Conservation (phyloP, 2,888 invertebrate genomes). For the Platerodrilus igneus region DNA sequence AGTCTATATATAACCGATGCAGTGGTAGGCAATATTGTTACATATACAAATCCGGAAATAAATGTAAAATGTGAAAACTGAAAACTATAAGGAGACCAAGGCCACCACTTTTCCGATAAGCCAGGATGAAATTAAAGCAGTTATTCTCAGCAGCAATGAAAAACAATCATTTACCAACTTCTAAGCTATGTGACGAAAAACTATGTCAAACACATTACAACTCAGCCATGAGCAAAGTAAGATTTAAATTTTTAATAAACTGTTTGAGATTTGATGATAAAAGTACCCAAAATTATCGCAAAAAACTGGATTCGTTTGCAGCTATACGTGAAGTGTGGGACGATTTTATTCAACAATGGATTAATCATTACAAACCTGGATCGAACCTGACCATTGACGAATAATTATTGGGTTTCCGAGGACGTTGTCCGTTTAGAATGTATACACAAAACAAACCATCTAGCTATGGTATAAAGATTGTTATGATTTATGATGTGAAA, state of each 20-base stretch:
- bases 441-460: conserved; percentile 37
- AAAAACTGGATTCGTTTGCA: conserved; percentile 24
- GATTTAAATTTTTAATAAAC: conserved; percentile 27
- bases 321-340: conserved; percentile 27
- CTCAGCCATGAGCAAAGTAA: conserved; percentile 26
- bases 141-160: conserved; percentile 16
- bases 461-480: conserved; percentile 37
- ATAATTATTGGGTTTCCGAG: conserved; percentile 32
- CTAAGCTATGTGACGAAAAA: conserved; percentile 12
- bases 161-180: conserved; percentile 13
- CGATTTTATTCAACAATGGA: conserved; percentile 24
- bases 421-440: conserved; percentile 32
- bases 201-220: conserved; percentile 13
- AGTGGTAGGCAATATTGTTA: too few relatives aligned
- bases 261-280: conserved; percentile 31
- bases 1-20: too few relatives aligned
- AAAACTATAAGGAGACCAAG: too few relatives aligned
- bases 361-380: conserved; percentile 25
- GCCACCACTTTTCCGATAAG: too few relatives aligned
- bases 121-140: too few relatives aligned
- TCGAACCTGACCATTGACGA: conserved; percentile 31
- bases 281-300: conserved; percentile 25
- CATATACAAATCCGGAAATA: too few relatives aligned
- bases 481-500: conserved; percentile 33
- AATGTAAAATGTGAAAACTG: too few relatives aligned